Evolutionary conservation across 2,797 vertebrate genomes (phyloP), one percentile per base, ranked within the genome.

Genomic region (Scolopax bukidnonensis): DNA sequence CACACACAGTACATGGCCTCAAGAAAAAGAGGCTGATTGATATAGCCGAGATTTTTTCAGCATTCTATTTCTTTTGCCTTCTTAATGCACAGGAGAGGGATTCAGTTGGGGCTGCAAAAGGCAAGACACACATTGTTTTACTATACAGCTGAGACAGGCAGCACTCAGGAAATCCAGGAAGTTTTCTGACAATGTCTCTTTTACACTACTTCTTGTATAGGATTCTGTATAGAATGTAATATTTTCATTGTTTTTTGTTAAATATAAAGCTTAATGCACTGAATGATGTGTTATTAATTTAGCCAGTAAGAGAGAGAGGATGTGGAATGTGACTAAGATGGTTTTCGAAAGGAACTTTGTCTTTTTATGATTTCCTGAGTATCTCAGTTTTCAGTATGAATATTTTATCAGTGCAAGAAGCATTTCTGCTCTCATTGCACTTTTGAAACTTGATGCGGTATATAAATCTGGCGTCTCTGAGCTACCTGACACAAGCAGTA

Each of bases 291-390:
- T 65, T 91, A 67, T 47, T 86, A 45, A 87, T 60, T 30, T 25
- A 84, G 76, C 9, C 51, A 59, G 38, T 89, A 71, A 84, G 56
- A 69, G 16, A 88, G 40, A 79, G 16, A 67, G 51, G 40, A 88
- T 75, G 48, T 67, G 12, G 60, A 88, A 91, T 51, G 33, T 70
- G 24, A 18, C 63, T 89, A 86, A 93, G 67, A 56, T 64, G 51
- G 21, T 67, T 89, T 92, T 90, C n/a, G 9, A 68, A 38, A 14
- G 23, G 5, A 95, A 67, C 18, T 47, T 27, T 56, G 15, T 43
- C 24, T 77, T 90, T 85, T 79, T 71, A 41, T 75, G 48, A 59
- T 78, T 94, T 94, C 77, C 88, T 69, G 67, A 80, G 36, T 76
- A 50, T 47, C 23, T 87, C 53, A 60, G 24, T 76, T 84, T 69